These are phyloP conservation scores for Tachystola acroxantha DNA, from an alignment of 2,888 invertebrate species.

Conservation along the genomic window DNA sequence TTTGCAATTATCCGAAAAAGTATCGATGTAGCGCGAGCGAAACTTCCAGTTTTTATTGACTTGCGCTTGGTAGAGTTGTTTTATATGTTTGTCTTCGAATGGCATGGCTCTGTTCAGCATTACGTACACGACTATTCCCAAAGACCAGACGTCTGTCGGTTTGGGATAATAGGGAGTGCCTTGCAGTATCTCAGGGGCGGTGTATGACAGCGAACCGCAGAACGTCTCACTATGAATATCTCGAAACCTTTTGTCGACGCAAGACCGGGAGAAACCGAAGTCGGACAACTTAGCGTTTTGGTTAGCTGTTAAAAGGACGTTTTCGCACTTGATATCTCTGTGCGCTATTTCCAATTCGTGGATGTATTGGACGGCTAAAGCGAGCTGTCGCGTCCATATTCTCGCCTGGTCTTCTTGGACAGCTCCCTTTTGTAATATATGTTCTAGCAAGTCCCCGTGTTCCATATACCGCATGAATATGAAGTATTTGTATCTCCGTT, in stretches of 20 bases:
- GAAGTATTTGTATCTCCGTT: slow-evolving; percentile 83
- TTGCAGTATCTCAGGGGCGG: slow-evolving; percentile 91
- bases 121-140: slow-evolving; percentile 88
- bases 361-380: slow-evolving; percentile 84
- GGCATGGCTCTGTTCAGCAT: slow-evolving; percentile 92
- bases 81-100: slow-evolving; percentile 87
- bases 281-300: slow-evolving; percentile 89
- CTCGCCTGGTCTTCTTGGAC: slow-evolving; percentile 83
- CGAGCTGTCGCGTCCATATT: slow-evolving; percentile 84
- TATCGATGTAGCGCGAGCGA: slow-evolving; percentile 79
- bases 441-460: slow-evolving; percentile 87
- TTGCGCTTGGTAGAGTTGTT: slow-evolving; percentile 80
- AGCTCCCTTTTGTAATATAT: slow-evolving; percentile 81
- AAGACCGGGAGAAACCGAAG: slow-evolving; percentile 85
- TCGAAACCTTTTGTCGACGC: slow-evolving; percentile 55
- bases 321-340: slow-evolving; percentile 91
- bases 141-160: slow-evolving; percentile 88
- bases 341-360: slow-evolving; percentile 87
- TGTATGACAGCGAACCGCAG: slow-evolving; percentile 92
- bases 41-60: slow-evolving; percentile 82
- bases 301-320: slow-evolving; percentile 84
- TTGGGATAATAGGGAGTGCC: slow-evolving; percentile 85
- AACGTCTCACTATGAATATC: slow-evolving; percentile 85
- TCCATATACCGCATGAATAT: slow-evolving; percentile 87
- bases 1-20: slow-evolving; percentile 80